A percentile compares a stretch with the other conserved stretches of the same genome.
Evolutionary conservation across 2,113 vertebrate genomes (phyloP).

Genomic region (Nerophis lumbriciformis): DNA sequence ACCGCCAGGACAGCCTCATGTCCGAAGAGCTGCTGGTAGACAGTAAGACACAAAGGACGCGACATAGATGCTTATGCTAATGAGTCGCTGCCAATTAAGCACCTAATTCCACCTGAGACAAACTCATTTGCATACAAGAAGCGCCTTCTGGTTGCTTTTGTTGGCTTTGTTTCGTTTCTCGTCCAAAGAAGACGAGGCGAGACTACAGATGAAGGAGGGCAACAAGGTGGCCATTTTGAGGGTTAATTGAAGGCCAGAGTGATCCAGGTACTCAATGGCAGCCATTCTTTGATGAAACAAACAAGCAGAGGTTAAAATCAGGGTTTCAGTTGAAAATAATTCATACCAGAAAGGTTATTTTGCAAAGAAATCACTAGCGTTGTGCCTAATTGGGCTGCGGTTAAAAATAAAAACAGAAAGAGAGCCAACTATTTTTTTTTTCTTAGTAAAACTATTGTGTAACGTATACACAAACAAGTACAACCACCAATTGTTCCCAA

Average conservation of each 20-base stretch:
- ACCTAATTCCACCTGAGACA: no score
- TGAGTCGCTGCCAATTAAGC: no score
- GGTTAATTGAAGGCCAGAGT: conserved; percentile 66
- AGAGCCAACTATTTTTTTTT: no score
- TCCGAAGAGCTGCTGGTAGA: conserved; percentile 95
- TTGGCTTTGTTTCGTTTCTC: background rate
- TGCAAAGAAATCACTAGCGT: no score
- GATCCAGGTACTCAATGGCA: conserved; percentile 52
- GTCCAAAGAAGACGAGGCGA: conserved; percentile 15
- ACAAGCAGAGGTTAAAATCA: conserved; percentile 5
- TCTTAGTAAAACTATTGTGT: no score
- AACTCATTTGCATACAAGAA: background rate
- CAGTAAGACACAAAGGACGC: conserved; percentile 72
- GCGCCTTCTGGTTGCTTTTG: conserved; percentile 4
- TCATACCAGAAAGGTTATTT: no score
- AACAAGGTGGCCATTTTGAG: conserved; percentile 41
- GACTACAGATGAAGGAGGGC: conserved; percentile 35
- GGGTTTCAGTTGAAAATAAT: no score
- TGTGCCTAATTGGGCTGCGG: no score
- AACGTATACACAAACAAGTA: no score
- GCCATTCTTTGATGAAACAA: conserved; percentile 64
- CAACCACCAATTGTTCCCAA: no score
- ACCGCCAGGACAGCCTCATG: conserved; percentile 96
- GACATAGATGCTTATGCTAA: no score
- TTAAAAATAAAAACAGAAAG: no score